These are phyloP conservation scores for Bombus waltoni DNA, from an alignment of 1,140 invertebrate genomes.

Conservation along the genomic window DNA sequence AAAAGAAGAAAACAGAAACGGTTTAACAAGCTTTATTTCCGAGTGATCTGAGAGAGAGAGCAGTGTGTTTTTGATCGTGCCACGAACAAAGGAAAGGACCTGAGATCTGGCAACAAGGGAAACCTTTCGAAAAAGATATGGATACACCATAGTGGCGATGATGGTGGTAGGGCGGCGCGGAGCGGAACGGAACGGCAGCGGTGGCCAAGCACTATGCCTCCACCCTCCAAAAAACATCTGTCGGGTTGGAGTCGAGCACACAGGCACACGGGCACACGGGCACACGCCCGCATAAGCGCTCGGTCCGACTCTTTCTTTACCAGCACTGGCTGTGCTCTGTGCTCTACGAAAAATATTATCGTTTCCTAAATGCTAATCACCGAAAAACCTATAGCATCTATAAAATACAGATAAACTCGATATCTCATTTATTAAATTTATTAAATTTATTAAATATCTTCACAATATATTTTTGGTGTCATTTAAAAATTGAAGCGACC, in stretches of 20 bases:
- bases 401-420: not conserved
- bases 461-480: not conserved
- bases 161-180: not conserved
- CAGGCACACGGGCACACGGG: not conserved
- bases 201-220: not conserved
- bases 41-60: not conserved
- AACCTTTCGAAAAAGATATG: constrained; percentile 43
- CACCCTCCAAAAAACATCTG: constrained; percentile 63
- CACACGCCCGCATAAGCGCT: constrained; percentile 21
- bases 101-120: constrained; percentile 57
- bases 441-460: too few species aligned
- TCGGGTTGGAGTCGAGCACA: constrained; percentile 15
- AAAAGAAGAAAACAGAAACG: not conserved
- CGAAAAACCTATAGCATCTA: not conserved
- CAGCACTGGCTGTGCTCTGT: not conserved
- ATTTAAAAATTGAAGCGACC: not conserved
- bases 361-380: not conserved
- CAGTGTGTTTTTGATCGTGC: not conserved
- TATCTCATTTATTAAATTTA: too few species aligned
- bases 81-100: constrained; percentile 50
- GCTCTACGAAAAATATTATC: constrained; percentile 16
- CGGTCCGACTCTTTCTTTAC: constrained; percentile 39
- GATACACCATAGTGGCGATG: constrained; percentile 31
- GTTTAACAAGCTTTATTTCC: constrained; percentile 26
- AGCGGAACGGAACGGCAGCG: too few species aligned